Evolutionary conservation across 35 echinoderm and acorn worm species (phyloP).

Genomic region (Apostichopus japonicus): DNA sequence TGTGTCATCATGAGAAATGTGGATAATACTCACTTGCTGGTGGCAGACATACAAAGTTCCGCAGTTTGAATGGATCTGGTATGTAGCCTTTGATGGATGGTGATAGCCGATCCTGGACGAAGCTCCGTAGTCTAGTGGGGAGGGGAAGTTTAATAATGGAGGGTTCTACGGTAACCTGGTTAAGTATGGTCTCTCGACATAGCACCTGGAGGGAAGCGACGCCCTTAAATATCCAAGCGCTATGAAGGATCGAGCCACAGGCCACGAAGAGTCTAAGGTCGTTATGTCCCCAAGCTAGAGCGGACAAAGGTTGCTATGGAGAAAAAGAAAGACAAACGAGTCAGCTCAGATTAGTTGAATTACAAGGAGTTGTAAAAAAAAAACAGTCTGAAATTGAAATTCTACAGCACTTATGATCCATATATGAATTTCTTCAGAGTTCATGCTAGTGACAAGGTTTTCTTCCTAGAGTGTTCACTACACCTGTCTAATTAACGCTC

Average conservation of each 20-base stretch:
- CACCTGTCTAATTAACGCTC: no score
- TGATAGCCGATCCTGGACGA: conserved; percentile 76
- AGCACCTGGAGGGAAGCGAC: conserved; percentile 95
- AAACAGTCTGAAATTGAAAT: no score
- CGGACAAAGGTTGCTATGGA: conserved; percentile 82
- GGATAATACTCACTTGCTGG: conserved; percentile 73
- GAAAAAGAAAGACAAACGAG: not conserved
- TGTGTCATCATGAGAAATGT: not conserved
- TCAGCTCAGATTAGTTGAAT: no score
- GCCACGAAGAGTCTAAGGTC: conserved; percentile 92
- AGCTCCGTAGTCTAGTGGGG: conserved; percentile 75
- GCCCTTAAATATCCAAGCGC: conserved; percentile 96
- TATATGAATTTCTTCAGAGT: no score
- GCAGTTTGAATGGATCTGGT: conserved; percentile 83
- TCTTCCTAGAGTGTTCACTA: no score
- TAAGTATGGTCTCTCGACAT: conserved; percentile 84
- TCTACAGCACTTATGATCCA: no score
- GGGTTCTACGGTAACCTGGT: conserved; percentile 78
- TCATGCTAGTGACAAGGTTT: no score
- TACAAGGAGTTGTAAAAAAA: no score
- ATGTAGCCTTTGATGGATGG: conserved; percentile 94
- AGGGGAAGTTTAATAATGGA: conserved; percentile 78
- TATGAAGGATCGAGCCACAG: conserved; percentile 86
- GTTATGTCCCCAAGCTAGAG: conserved; percentile 95
- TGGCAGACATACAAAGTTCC: conserved; percentile 92